Percentiles rank a stretch among this genome's conserved stretches.
Conservation (phyloP, 2,888 invertebrate species). For the Meliscaeva auricollis region DNA sequence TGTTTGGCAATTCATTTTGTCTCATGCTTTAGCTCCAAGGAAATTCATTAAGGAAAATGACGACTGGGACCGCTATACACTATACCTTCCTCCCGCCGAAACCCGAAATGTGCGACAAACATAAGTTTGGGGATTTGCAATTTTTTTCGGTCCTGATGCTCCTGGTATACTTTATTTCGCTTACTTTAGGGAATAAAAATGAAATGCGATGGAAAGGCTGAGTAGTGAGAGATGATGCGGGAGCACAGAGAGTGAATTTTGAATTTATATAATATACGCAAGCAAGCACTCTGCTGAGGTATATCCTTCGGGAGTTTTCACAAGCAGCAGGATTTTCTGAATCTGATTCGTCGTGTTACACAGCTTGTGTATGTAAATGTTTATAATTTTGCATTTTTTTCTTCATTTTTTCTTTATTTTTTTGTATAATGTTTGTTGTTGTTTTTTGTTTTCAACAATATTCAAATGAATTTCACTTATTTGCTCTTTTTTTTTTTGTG, state of each 20-base stretch:
- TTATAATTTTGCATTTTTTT: constrained; percentile 42
- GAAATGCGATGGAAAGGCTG: constrained; percentile 33
- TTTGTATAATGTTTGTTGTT: constrained; percentile 20
- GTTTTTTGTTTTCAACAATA: constrained; percentile 42
- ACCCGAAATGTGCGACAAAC: constrained; percentile 64
- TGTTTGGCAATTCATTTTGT: constrained; percentile 32
- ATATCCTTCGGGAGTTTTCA: constrained; percentile 65
- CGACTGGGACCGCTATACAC: constrained; percentile 54
- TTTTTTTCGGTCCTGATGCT: neutral
- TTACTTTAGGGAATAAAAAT: constrained; percentile 52
- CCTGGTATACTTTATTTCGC: constrained; percentile 27
- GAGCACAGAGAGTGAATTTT: constrained; percentile 21
- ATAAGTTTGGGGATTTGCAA: constrained; percentile 69
- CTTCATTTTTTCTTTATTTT: neutral
- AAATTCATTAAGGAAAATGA: constrained; percentile 68
- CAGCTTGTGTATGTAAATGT: constrained; percentile 57
- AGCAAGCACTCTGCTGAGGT: constrained; percentile 27
- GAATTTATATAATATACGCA: constrained; percentile 24
- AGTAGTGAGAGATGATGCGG: neutral
- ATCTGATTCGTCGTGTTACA: constrained; percentile 61
- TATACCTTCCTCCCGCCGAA: too few species aligned
- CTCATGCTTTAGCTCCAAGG: constrained; percentile 33
- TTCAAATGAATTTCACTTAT: constrained; percentile 71
- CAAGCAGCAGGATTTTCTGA: constrained; percentile 35
- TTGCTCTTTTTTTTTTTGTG: constrained; percentile 27